Base-by-base conservation (phyloP, 2,888 invertebrate genomes). In the Eupithecia exiguata region DNA sequence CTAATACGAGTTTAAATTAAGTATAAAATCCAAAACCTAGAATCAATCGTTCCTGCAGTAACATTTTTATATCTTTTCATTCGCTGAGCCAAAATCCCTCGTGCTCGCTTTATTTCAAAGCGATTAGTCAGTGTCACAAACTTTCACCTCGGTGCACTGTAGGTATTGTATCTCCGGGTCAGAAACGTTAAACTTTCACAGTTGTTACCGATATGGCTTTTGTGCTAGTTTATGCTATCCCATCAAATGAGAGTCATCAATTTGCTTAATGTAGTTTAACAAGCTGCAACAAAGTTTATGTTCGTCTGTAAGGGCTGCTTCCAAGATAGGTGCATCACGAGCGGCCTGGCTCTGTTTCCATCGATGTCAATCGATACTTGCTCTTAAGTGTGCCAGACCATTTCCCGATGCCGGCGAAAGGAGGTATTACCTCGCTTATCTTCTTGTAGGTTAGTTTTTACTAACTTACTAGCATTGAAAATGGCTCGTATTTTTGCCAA, bases 71-170 rank as follows among this genome's bases (percentile, higher is more conserved):
- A 78, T 79, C 78, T 84, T 82, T 77, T 77, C 76, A 74, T 77
- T 74, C 74, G 73, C 69, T 40, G 75, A 76, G 78, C 82, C 80
- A 80, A 85, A 84, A 85, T 82, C 80, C 75, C 76, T 83, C 83
- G 80, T 78, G 78, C 78, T 77, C 81, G 82, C 80, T 85, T 79
- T 80, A 84, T 87, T 88, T 88, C 85, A 85, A 83, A 82, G 84
- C 88, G 85, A 91, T 92, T 89, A 89, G 86, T 90, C 88, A 87
- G 83, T 88, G 91, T 91, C 91, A 85, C 86, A 86, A 89, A 91
- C 92, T 92, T 92, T 92, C 92, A 90, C 92, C 88, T 87, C 82
- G 74, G 81, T 84, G 82, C 87, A 83, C 86, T 85, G 86, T 87
- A 86, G 85, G 85, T 88, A 89, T 88, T 87, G 88, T 89, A 85